Conservation (phyloP, 2,888 invertebrate species). For the Hylaea fasciaria region DNA sequence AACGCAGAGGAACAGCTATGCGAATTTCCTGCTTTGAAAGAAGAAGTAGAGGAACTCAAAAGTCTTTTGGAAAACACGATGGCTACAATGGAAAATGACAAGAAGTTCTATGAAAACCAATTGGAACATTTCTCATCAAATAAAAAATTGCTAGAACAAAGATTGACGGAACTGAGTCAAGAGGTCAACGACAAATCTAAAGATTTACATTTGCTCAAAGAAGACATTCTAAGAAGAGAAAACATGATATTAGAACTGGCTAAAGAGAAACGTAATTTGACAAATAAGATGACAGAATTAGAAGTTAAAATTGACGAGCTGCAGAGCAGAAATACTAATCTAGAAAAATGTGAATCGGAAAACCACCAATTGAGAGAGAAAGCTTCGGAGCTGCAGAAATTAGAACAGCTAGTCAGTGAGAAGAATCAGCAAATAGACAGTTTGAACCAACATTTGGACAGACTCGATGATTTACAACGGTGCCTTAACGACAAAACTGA, state of each 20-base stretch:
- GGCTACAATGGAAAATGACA: conserved; percentile 82
- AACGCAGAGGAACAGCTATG: conserved; percentile 82
- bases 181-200: conserved; percentile 82
- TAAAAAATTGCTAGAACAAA: conserved; percentile 81
- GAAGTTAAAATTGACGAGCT: conserved; percentile 81
- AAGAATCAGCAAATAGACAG: conserved; percentile 83
- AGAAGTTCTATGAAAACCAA: conserved; percentile 84
- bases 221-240: conserved; percentile 84
- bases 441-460: conserved; percentile 78
- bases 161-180: conserved; percentile 84
- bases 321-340: conserved; percentile 69
- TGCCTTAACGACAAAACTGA: conserved; percentile 79
- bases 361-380: conserved; percentile 80
- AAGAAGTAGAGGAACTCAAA: conserved; percentile 79
- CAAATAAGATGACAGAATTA: conserved; percentile 75
- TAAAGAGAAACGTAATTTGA: conserved; percentile 84
- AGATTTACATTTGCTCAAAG: conserved; percentile 80
- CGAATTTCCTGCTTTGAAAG: conserved; percentile 80
- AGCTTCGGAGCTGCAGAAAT: conserved; percentile 73
- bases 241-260: conserved; percentile 85
- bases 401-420: conserved; percentile 83
- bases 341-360: conserved; percentile 72
- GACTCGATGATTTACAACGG: conserved; percentile 79
- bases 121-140: conserved; percentile 81
- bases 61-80: conserved; percentile 77